A percentile compares a stretch with the other conserved stretches of the same genome.
These are phyloP conservation scores for Dipodomys ordii DNA, from an alignment of 2,113 vertebrate genomes.

Conservation along the genomic window DNA sequence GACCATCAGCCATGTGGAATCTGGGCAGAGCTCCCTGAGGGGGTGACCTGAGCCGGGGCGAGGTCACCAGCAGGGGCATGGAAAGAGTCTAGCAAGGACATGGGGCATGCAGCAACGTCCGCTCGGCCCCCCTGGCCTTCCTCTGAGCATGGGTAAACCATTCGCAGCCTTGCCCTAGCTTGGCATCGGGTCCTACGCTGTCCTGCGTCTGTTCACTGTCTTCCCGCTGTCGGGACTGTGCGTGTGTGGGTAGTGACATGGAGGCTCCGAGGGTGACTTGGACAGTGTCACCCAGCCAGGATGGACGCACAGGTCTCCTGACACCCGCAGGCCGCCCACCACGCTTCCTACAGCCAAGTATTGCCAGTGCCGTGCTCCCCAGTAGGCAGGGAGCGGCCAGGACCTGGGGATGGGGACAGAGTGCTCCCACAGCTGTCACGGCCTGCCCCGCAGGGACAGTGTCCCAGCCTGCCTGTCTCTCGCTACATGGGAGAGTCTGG, in stretches of 20 bases:
- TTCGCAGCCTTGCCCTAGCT: neutral
- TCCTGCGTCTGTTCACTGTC: neutral
- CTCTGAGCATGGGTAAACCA: neutral
- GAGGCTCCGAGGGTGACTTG: neutral
- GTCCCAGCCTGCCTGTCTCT: no score
- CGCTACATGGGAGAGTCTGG: no score
- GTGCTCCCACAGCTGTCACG: no score
- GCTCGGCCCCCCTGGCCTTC: neutral
- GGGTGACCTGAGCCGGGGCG: neutral
- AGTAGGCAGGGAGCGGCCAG: neutral
- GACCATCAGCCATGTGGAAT: neutral
- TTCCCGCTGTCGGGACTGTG: neutral
- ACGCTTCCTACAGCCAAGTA: no score
- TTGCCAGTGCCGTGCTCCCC: no score
- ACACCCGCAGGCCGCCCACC: no score
- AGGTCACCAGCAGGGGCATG: neutral
- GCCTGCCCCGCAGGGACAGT: no score
- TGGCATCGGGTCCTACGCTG: neutral
- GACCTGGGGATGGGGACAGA: neutral
- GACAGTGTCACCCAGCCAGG: neutral
- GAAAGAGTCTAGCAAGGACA: neutral
- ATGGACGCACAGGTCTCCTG: neutral
- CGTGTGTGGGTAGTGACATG: neutral
- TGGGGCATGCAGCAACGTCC: rapidly evolving
- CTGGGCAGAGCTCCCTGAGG: constrained; percentile 1